phyloP scores from a whole-genome alignment of 2,888 invertebrate species.

The Bibio marci region DNA sequence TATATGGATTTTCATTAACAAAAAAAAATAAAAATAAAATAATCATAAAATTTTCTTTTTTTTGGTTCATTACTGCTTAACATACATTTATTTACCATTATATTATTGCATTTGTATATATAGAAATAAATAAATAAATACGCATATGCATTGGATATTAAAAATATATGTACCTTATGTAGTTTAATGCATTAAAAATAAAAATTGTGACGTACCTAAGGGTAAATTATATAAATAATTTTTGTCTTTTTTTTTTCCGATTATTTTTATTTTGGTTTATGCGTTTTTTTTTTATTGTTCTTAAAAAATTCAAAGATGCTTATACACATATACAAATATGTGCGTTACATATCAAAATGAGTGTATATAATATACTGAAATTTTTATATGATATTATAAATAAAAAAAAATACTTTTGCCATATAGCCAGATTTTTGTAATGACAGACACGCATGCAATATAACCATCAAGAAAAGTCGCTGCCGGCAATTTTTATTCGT shows the following conservation, averaged over 20 bases:
- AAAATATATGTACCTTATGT: too few relatives aligned
- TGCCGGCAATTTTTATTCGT: conserved; percentile 1
- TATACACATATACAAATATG: neutral
- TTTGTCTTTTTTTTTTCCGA: too few relatives aligned
- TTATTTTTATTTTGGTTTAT: too few relatives aligned
- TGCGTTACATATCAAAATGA: neutral
- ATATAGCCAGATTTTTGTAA: neutral
- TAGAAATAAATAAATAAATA: too few relatives aligned
- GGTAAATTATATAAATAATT: neutral
- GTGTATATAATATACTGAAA: neutral
- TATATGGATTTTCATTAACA: too few relatives aligned
- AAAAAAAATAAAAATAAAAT: too few relatives aligned
- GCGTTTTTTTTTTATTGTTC: neutral
- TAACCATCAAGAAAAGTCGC: conserved; percentile 1
- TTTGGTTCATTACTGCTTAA: too few relatives aligned
- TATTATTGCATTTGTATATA: too few relatives aligned
- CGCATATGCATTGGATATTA: too few relatives aligned
- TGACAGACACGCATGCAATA: conserved; percentile 3
- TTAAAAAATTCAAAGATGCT: neutral
- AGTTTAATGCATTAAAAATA: too few relatives aligned
- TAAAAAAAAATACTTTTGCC: neutral
- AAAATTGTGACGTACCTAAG: conserved; percentile 1
- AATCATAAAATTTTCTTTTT: too few relatives aligned
- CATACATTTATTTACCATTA: too few relatives aligned
- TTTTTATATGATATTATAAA: neutral